Evolutionary conservation across 2,797 vertebrate species (phyloP), one percentile per base, ranked within the genome.

Genomic region (Gymnothorax reevesii): DNA sequence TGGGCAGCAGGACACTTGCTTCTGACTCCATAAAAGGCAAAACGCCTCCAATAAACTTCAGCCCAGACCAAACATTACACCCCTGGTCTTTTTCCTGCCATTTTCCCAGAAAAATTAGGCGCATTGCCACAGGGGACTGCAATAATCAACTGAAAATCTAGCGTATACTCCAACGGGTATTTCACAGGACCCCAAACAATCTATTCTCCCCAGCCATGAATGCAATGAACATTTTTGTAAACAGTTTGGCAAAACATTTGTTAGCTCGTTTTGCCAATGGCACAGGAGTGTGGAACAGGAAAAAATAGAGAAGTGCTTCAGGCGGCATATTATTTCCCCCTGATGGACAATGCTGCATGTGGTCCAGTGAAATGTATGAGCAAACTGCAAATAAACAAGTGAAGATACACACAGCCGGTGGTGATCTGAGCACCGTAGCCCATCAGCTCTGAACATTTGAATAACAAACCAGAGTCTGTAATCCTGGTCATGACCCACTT

Each of bases 361-460:
- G 77, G 5, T 33, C 9, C 12, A 1, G 55, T 27, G 62, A 75
- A 7, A 22, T 7, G 66, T 57, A 80, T 27, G 54, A 25, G 54
- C 27, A 57, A 73, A 85, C n/a, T n/a, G 75, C 57, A n/a, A 57
- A 80, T 20, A 87, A 88, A 77, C 86, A 89, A 88, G 90, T 88
- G 84, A 88, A 88, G 5, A 66, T 1, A 85, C 86, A 71, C 20
- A 2, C 3, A 17, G 88, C 75, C 86, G 27, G 27, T 54, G n/a
- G 25, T 15, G 55, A 82, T 20, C 77, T 1, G 2, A 22, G 55
- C 27, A 6, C 54, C 25, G 57, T 49, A 71, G 55, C 80, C 60
- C 49, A 60, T 12, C 59, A 88, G 88, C 91, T 88, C 20, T 83
- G 85, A 90, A 88, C 17, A 91, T 93, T 90, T 92, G 89, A 92